Conservation (phyloP, 2,888 invertebrate genomes). For the Cryptocephalus moraei region DNA sequence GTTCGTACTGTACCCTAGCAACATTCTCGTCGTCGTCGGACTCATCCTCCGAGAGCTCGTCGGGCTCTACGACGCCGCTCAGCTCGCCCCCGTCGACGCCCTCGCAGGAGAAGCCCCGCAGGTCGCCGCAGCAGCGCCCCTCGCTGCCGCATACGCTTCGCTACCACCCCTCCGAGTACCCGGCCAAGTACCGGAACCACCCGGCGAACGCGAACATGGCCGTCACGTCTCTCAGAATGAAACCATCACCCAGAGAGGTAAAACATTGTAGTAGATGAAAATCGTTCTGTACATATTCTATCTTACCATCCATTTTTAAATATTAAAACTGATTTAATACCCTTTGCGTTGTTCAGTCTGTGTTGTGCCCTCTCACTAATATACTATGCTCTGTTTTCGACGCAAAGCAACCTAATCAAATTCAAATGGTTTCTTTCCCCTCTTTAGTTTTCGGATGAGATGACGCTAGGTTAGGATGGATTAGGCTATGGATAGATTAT, state of each 20-base stretch:
- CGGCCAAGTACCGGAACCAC: conserved; percentile 23
- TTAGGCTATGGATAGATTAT: no score
- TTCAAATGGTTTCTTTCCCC: no score
- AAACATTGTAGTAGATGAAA: background rate
- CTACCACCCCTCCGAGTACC: conserved; percentile 6
- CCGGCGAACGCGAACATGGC: conserved; percentile 18
- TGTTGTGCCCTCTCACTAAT: no score
- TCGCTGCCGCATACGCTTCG: conserved; percentile 20
- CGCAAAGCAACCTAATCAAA: no score
- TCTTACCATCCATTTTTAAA: no score
- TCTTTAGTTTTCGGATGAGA: no score
- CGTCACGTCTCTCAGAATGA: conserved; percentile 27
- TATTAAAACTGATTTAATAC: no score
- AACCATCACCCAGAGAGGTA: conserved; percentile 33
- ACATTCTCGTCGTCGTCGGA: conserved; percentile 35
- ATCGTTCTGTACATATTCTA: no score
- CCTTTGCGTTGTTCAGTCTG: no score
- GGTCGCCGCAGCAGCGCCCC: conserved; percentile 3
- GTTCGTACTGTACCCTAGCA: conserved; percentile 51
- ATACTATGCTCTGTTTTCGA: no score
- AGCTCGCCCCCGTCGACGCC: conserved; percentile 18
- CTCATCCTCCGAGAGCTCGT: conserved; percentile 17
- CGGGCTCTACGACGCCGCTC: conserved; percentile 11
- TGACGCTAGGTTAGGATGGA: no score
- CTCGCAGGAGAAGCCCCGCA: conserved; percentile 25